Evolutionary conservation across 2,113 vertebrate species (phyloP).

Genomic region (Perca flavescens): DNA sequence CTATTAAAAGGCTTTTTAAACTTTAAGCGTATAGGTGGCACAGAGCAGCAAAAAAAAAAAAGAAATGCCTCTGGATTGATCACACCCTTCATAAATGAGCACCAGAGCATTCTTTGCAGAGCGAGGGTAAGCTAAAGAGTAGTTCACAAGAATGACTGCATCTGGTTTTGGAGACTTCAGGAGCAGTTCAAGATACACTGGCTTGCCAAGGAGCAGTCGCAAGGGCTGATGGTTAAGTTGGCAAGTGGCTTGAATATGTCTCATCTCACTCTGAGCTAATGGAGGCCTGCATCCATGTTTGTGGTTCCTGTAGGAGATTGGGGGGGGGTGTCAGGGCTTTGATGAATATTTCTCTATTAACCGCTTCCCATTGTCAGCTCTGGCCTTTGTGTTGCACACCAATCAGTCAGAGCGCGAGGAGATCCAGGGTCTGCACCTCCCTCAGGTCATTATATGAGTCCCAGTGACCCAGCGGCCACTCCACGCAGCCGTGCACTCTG

Average conservation of each 20-base stretch:
- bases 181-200: slow-evolving; percentile 77
- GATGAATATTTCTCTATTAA: slow-evolving; percentile 87
- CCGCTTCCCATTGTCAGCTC: slow-evolving; percentile 80
- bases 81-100: slow-evolving; percentile 80
- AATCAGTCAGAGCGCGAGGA: slow-evolving; percentile 78
- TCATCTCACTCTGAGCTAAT: slow-evolving; percentile 58
- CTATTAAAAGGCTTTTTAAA: too few relatives aligned
- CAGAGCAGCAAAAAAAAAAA: slow-evolving; percentile 34
- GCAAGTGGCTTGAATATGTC: slow-evolving; percentile 60
- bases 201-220: slow-evolving; percentile 69
- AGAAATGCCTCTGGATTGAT: slow-evolving; percentile 48
- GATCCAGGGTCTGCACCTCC: slow-evolving; percentile 78
- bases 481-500: slow-evolving; percentile 67
- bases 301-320: slow-evolving; percentile 53
- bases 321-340: slow-evolving; percentile 71
- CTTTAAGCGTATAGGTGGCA: neutral
- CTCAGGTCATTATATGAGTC: slow-evolving; percentile 82
- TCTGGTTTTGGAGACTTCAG: slow-evolving; percentile 60
- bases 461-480: slow-evolving; percentile 75
- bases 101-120: slow-evolving; percentile 77
- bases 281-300: slow-evolving; percentile 45
- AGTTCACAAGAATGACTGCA: slow-evolving; percentile 77
- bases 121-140: slow-evolving; percentile 82
- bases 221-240: slow-evolving; percentile 67
- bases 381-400: slow-evolving; percentile 82